Evolutionary conservation across 1,140 invertebrate species (phyloP), one percentile per base, ranked within the genome.

Genomic region (Drosophila neocordata): DNA sequence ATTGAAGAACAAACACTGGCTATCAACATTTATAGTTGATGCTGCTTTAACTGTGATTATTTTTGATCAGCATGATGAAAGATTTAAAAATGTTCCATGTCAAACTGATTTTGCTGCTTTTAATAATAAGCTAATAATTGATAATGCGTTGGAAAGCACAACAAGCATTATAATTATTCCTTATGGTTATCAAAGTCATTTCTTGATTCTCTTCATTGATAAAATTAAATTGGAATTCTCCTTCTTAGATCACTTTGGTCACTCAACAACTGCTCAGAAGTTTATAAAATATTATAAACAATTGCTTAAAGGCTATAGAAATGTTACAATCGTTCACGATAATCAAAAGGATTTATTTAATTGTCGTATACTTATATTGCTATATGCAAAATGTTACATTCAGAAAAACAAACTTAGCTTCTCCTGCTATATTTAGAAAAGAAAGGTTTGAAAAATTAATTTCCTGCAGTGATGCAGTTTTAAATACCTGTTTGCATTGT

Each of bases 311-410:
- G 12, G 7, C 4, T 24, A 52, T 52, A 24, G 22, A 4, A 24
- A 24, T 24, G 4, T 24, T 24, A 24, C 22, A 24, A 24, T 24
- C 0, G 22, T 24, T 24, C 22, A 0, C 22, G 22, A 24, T 4
- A 24, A 1, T 24, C 22, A 24, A 24, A 1, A 24, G 22, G 22
- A 24, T 24, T 2, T 4, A 24, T 24, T 24, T 24, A 52, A 52
- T 24, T 52, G 51, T 56, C 27, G 31, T 8, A 56, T 56, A 18
- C 15, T 56, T 8, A 56, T 35, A 15, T 24, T 56, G 12, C 53
- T 34, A 27, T 56, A 13, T 56, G 22, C 53, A 2, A 56, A 56
- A 18, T 56, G 53, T 13, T 35, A 13, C 13, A 52, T 52, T 6
- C 9, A 9, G 4, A 4, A 22, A 12, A 52, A 20, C 18, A 52